phyloP scores from a whole-genome alignment of 2,888 invertebrate species.

The Alloscopus bannaensis region DNA sequence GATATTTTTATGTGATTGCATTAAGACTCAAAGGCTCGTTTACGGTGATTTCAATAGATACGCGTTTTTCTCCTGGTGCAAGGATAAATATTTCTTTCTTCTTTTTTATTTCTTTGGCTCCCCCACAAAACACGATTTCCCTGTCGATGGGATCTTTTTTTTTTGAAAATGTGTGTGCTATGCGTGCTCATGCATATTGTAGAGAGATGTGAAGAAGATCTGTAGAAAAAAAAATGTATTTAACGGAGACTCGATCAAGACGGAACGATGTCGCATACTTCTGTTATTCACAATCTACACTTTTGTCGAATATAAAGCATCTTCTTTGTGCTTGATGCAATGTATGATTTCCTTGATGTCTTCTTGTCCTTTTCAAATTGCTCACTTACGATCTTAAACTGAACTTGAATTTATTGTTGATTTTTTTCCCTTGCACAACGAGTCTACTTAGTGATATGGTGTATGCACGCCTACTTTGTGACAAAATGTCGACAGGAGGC shows the following conservation, averaged over 20 bases:
- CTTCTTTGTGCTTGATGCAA: conserved; percentile 25
- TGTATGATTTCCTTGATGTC: conserved; percentile 55
- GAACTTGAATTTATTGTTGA: conserved; percentile 53
- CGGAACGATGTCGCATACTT: not conserved
- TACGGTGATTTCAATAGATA: conserved; percentile 34
- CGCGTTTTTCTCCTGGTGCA: conserved; percentile 5
- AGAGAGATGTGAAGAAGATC: not conserved
- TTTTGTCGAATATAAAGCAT: not conserved
- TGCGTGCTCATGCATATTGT: conserved; percentile 23
- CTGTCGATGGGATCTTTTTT: conserved; percentile 21
- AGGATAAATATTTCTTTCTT: conserved; percentile 25
- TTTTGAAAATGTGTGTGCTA: conserved; percentile 31
- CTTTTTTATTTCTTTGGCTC: conserved; percentile 16
- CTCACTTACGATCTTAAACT: conserved; percentile 42
- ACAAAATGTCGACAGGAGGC: conserved; percentile 41
- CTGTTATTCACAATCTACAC: conserved; percentile 1
- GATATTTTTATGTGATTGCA: conserved; percentile 32
- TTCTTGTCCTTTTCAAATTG: conserved; percentile 49
- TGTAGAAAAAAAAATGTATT: conserved; percentile 14
- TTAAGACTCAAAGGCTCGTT: conserved; percentile 32
- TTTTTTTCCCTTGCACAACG: conserved; percentile 34
- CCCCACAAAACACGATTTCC: conserved; percentile 20
- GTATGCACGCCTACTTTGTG: conserved; percentile 4
- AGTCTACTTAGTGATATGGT: conserved; percentile 52
- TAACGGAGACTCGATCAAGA: conserved; percentile 5